A percentile compares a stretch with the other conserved stretches of the same genome.
phyloP scores from a whole-genome alignment of 2,797 vertebrate species.

The Choloepus didactylus region DNA sequence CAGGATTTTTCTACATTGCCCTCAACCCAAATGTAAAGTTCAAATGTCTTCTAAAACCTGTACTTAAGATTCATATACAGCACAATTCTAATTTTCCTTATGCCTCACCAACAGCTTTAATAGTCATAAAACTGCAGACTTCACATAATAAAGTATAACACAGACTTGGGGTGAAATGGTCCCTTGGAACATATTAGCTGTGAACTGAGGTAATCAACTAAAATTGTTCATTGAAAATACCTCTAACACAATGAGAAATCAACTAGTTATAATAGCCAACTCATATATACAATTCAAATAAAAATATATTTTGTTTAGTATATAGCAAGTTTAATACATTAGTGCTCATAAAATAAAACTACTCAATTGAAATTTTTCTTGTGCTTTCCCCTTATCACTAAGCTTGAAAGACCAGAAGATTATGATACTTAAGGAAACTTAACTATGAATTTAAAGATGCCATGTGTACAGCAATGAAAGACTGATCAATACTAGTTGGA shows the following conservation, averaged over 20 bases:
- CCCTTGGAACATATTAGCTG: too few species aligned
- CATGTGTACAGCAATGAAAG: constrained; percentile 64
- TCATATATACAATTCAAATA: constrained; percentile 89
- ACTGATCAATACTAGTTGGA: constrained; percentile 67
- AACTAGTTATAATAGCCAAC: constrained; percentile 81
- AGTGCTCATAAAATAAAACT: constrained; percentile 96
- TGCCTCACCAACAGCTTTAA: too few species aligned
- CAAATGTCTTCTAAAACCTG: too few species aligned
- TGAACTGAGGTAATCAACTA: constrained; percentile 82
- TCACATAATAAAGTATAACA: too few species aligned
- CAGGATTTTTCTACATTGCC: too few species aligned
- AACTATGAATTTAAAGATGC: constrained; percentile 70
- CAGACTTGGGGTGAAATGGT: too few species aligned
- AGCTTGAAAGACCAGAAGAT: constrained; percentile 78
- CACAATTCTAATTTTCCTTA: too few species aligned
- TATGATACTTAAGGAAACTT: constrained; percentile 77
- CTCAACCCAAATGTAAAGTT: too few species aligned
- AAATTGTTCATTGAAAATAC: constrained; percentile 82
- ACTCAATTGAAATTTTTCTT: constrained; percentile 61
- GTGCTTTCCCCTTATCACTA: too few species aligned
- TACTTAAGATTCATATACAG: neutral
- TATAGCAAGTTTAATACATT: constrained; percentile 99
- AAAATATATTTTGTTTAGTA: constrained; percentile 95
- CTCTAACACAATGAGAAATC: constrained; percentile 61
- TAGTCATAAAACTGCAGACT: too few species aligned